Conservation (phyloP, 2,113 vertebrate genomes). For the Leiothrix lutea region DNA sequence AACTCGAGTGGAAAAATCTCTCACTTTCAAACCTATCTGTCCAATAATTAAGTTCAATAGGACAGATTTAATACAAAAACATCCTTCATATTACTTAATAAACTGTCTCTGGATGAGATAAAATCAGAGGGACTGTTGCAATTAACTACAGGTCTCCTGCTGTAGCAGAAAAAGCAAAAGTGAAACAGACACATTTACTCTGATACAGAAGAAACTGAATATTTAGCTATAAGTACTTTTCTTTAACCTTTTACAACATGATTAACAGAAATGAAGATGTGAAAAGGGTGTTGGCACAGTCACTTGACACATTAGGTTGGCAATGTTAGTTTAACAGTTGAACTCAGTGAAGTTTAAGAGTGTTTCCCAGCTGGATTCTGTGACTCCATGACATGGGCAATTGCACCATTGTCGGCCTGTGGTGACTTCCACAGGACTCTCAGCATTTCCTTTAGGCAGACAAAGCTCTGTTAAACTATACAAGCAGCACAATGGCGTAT, state of each 20-base stretch:
- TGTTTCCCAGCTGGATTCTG: neutral
- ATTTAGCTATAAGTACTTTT: neutral
- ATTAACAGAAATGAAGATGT: neutral
- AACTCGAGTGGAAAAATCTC: neutral
- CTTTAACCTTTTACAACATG: neutral
- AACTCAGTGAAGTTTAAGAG: neutral
- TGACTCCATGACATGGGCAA: neutral
- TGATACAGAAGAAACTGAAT: neutral
- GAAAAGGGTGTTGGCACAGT: neutral
- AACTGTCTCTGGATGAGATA: neutral
- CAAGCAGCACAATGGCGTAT: neutral
- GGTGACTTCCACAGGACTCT: neutral
- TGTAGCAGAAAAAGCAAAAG: neutral
- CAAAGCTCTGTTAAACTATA: neutral
- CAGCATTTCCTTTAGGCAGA: neutral
- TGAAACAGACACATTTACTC: neutral
- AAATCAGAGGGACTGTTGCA: neutral
- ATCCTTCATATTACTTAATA: neutral
- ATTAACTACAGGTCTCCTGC: neutral
- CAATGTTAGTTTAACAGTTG: neutral
- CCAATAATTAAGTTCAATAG: neutral
- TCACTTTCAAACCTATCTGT: neutral
- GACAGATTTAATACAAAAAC: neutral
- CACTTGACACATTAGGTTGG: neutral
- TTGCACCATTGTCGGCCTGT: neutral